Evolutionary conservation across 2,888 invertebrate genomes (phyloP), one percentile per base, ranked within the genome.

Genomic region (Caenorhabditis sinica): DNA sequence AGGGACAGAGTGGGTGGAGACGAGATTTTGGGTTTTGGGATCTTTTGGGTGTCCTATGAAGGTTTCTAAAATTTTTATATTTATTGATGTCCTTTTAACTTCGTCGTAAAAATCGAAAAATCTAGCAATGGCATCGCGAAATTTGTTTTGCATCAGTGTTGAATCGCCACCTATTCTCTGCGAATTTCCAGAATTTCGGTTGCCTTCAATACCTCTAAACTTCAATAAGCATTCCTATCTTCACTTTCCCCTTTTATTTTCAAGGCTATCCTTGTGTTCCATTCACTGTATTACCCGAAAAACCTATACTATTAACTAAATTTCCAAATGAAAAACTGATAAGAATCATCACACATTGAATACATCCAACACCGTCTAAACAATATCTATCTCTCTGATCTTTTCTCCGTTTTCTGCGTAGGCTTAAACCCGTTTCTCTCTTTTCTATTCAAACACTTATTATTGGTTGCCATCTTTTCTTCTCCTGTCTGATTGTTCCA

Each of bases 391-490:
- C 40, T 56, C 71, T 43, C 28, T 25, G 51, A n/a, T 69, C 66
- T 43, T 40, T 2, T 72, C 63, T 80, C 72, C 60, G 30, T 58
- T 33, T 56, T 49, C 65, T 60, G 20, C 51, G 20, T 72, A n/a
- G 20, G 43, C 71, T 72, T 63, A 53, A 61, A 63, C 77, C 63
- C 63, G 68, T 69, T 80, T 53, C 43, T 30, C 25, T 66, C 23
- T 51, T 63, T 17, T 63, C 28, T 65, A 65, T 72, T 72, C 65
- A 51, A 61, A 60, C 61, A 68, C 20, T 43, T 63, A 53, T 75
- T 56, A 65, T n/a, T 74, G 43, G 33, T 63, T 74, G 20, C 58
- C 71, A 72, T 43, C 45, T 23, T 56, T 17, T 28, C 23, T 11
- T 25, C 56, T 4, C 8, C 23, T n/a, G 15, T 49, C n/a, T 49